Evolutionary conservation across 2,113 vertebrate genomes (phyloP).

Genomic region (Meleagris gallopavo): DNA sequence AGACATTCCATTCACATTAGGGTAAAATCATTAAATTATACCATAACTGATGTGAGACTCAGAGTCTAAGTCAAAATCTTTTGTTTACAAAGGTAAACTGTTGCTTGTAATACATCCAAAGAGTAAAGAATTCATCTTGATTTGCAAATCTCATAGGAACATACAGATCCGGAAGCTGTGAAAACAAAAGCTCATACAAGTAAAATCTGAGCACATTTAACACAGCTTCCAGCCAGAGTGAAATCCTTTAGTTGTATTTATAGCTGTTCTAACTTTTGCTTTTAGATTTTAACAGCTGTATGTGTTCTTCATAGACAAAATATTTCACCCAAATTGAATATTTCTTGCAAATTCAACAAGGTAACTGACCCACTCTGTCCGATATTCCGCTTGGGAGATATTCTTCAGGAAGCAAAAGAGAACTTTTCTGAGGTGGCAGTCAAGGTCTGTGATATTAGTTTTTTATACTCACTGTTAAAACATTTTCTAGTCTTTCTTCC

Average conservation of each 20-base stretch:
- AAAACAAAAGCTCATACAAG: background rate
- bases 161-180: background rate
- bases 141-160: background rate
- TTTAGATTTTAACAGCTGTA: background rate
- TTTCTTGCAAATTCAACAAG: conserved; percentile 76
- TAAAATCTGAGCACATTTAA: background rate
- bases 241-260: background rate
- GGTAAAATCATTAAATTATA: background rate
- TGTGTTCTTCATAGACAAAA: conserved; percentile 79
- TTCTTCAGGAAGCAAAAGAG: conserved; percentile 81
- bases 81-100: background rate
- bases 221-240: background rate
- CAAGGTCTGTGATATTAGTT: conserved; percentile 74
- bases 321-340: conserved; percentile 80
- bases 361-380: conserved; percentile 77
- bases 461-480: background rate
- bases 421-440: conserved; percentile 83
- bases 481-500: background rate
- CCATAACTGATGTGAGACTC: background rate
- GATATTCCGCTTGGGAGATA: conserved; percentile 85
- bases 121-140: background rate
- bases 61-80: background rate
- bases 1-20: background rate
- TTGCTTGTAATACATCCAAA: background rate
- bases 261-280: background rate